Conservation (phyloP, 2,797 vertebrate species). For the Podargus strigoides region DNA sequence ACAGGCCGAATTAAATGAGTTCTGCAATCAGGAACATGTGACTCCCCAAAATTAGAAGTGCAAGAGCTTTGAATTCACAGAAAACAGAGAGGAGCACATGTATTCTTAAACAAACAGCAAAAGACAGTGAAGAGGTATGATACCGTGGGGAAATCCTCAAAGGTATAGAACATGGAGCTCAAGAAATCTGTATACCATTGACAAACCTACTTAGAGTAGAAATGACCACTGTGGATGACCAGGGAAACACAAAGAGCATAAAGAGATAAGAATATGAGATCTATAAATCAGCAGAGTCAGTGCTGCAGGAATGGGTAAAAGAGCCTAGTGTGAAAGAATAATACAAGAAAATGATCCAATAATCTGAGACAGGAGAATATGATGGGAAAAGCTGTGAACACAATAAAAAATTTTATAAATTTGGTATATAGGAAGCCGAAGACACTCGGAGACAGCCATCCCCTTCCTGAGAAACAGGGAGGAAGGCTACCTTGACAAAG, state of each 20-base stretch:
- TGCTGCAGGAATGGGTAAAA: background rate
- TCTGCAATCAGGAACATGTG: background rate
- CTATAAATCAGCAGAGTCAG: background rate
- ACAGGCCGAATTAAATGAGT: background rate
- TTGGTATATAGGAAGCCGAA: background rate
- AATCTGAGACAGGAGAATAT: background rate
- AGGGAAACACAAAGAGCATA: background rate
- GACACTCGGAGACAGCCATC: background rate
- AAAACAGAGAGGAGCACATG: background rate
- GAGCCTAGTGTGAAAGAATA: background rate
- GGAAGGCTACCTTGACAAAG: background rate
- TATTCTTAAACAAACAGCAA: background rate
- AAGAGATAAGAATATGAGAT: background rate
- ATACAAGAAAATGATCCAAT: background rate
- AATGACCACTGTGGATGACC: background rate
- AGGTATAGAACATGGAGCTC: background rate
- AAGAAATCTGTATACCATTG: background rate
- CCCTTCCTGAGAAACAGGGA: background rate
- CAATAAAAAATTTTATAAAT: conserved; percentile 1
- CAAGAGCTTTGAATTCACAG: background rate
- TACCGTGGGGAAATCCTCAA: background rate
- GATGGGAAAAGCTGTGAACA: background rate
- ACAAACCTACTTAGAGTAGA: background rate
- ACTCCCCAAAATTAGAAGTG: background rate
- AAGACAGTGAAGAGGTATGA: background rate